Conservation (phyloP, 2,888 invertebrate genomes). For the Aproaerema taeniolella region DNA sequence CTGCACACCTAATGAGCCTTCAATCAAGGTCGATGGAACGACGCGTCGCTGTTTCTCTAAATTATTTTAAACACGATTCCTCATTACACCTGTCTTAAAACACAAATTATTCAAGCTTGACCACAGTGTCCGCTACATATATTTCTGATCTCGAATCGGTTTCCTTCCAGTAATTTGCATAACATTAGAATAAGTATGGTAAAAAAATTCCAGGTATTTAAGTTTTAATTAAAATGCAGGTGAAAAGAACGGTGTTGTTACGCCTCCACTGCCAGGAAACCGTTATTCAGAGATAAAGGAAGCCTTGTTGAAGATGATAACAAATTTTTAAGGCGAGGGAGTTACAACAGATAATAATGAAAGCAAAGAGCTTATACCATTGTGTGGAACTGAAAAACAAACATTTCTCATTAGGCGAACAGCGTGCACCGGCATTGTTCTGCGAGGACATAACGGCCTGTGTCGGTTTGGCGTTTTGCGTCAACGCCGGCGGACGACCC, state of each 20-base stretch:
- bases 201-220: neutral
- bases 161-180: slow-evolving; percentile 4
- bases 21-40: slow-evolving; percentile 67
- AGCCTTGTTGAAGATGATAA: slow-evolving; percentile 32
- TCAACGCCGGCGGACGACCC: slow-evolving; percentile 59
- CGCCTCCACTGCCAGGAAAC: too few relatives aligned
- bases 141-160: slow-evolving; percentile 3
- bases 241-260: neutral
- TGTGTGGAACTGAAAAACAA: slow-evolving; percentile 67
- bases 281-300: slow-evolving; percentile 4
- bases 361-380: slow-evolving; percentile 58
- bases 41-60: slow-evolving; percentile 34
- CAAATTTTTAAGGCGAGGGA: slow-evolving; percentile 41
- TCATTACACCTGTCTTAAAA: too few relatives aligned
- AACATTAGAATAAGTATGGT: neutral
- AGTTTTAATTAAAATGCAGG: slow-evolving; percentile 5
- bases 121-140: neutral
- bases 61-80: slow-evolving; percentile 40
- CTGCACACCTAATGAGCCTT: slow-evolving; percentile 63
- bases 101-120: slow-evolving; percentile 6
- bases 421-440: slow-evolving; percentile 68
- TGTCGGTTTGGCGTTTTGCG: slow-evolving; percentile 69
- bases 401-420: slow-evolving; percentile 73
- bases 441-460: slow-evolving; percentile 69
- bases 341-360: slow-evolving; percentile 52